These are phyloP conservation scores for Okapia johnstoni DNA, from an alignment of 2,113 vertebrate species.

Conservation along the genomic window DNA sequence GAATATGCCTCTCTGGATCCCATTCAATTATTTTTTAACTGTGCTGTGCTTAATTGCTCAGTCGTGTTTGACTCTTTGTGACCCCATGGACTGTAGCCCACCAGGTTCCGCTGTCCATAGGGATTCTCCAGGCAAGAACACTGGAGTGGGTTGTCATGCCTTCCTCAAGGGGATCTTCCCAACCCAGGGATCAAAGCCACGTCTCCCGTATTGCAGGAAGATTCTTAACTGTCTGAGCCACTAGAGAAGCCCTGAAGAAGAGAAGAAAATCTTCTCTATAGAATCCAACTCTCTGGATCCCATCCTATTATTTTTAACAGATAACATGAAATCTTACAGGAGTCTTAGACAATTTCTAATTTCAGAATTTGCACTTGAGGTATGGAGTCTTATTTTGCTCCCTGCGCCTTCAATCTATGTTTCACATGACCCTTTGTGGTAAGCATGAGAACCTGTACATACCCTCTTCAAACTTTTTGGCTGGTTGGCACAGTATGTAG, in stretches of 20 bases:
- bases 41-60: background rate
- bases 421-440: background rate
- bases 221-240: background rate
- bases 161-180: background rate
- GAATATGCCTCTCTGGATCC: background rate
- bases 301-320: background rate
- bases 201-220: background rate
- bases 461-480: background rate
- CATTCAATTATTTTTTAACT: background rate
- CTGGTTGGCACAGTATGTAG: background rate
- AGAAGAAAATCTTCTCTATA: background rate
- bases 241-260: background rate
- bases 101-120: background rate
- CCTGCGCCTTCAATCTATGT: background rate
- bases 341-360: background rate
- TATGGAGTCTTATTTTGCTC: background rate
- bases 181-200: background rate
- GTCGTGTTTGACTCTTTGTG: background rate
- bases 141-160: background rate
- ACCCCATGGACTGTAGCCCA: background rate
- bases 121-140: background rate
- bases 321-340: background rate
- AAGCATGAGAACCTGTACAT: background rate
- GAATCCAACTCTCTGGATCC: background rate
- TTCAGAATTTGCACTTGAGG: background rate